A percentile compares a stretch with the other conserved stretches of the same genome.
These are phyloP conservation scores for Brachionus paranguensis DNA, from an alignment of 1,140 invertebrate genomes.

Conservation along the genomic window DNA sequence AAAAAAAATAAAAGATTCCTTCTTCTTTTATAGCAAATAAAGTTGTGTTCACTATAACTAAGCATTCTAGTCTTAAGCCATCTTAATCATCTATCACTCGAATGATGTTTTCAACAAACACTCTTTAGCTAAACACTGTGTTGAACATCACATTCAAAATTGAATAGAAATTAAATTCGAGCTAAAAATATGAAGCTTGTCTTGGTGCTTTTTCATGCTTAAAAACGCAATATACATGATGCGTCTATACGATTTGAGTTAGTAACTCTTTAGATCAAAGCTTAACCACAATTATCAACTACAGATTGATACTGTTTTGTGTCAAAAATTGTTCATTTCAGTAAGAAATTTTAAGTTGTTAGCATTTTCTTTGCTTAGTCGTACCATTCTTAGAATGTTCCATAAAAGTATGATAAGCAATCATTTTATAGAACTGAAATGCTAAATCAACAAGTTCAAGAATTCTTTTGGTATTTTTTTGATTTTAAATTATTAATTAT, in stretches of 20 bases:
- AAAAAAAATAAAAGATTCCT: background rate
- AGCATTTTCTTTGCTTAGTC: background rate
- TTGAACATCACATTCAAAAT: background rate
- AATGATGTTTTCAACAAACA: background rate
- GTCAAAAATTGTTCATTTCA: background rate
- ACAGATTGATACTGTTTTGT: background rate
- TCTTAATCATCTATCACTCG: background rate
- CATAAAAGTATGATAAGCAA: too few species aligned
- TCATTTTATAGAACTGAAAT: too few species aligned
- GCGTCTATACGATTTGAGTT: background rate
- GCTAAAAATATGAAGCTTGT: background rate
- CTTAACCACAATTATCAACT: background rate
- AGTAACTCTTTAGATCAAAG: background rate
- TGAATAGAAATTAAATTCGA: background rate
- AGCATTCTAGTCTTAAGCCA: background rate
- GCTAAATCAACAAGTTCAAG: too few species aligned
- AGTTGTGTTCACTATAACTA: background rate
- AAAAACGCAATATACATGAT: background rate
- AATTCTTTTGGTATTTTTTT: too few species aligned
- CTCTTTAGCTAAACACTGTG: background rate
- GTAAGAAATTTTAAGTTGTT: background rate
- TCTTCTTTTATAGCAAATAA: background rate
- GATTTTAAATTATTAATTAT: too few species aligned
- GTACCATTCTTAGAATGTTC: too few species aligned
- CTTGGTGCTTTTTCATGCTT: background rate